These are phyloP conservation scores for Calyptomena viridis DNA, from an alignment of 2,113 vertebrate genomes.

Conservation along the genomic window DNA sequence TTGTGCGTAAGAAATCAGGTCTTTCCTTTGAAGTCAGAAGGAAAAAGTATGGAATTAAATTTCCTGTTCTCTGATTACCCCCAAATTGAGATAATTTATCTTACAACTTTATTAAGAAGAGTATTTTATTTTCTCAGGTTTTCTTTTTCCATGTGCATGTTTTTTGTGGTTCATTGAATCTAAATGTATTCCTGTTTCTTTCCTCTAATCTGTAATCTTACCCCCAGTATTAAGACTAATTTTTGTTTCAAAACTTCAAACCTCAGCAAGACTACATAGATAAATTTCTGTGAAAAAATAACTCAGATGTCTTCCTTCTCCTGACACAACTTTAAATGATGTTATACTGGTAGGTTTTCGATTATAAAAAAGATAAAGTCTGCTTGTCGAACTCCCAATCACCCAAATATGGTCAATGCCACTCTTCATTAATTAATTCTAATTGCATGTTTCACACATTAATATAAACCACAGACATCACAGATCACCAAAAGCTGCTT, in stretches of 20 bases:
- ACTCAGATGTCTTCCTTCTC: neutral
- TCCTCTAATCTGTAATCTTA: neutral
- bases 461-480: neutral
- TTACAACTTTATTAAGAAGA: neutral
- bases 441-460: neutral
- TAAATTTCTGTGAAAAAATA: neutral
- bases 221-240: neutral
- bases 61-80: neutral
- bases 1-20: neutral
- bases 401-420: neutral
- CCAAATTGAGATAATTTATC: neutral
- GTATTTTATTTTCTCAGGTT: neutral
- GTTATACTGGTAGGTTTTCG: neutral
- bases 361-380: neutral
- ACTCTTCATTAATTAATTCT: neutral
- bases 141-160: neutral
- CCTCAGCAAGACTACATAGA: neutral
- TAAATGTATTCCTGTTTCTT: neutral
- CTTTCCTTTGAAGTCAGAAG: neutral
- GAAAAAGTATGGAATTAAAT: neutral
- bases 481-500: neutral
- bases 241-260: neutral
- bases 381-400: neutral
- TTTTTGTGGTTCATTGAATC: neutral
- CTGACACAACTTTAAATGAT: neutral